Evolutionary conservation across 1,140 invertebrate genomes (phyloP), one percentile per base, ranked within the genome.

Genomic region (Propsilocerus akamusi): DNA sequence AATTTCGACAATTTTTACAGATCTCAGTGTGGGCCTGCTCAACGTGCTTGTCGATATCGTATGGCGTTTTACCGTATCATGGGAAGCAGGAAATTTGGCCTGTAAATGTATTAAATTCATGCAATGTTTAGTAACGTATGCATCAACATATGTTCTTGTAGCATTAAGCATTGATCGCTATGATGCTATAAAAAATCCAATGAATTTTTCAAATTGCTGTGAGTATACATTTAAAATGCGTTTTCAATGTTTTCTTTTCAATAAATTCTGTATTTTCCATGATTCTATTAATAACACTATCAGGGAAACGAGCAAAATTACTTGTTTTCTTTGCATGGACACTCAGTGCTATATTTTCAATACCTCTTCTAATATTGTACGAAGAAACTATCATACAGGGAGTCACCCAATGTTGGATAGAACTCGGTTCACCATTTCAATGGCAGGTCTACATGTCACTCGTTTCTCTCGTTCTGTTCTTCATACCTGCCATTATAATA

Each of bases 171-270:
- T 96, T 55, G 92, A 97, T 67, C 75, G 92, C 58, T 92, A 92
- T 59, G 89, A 95, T 60, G 91, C 91, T 54, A 94, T 97, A 58
- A 91, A 86, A 6, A 80, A 90, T 66, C 92, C 92, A 1, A 88
- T 97, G 84, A 92, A 91, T 68, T 93, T 93, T 66, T 87, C 84
- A 22, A 83, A 85, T 61, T 88, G 86, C 58, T 92, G 89, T 92
- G 72, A 88, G 87, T 88, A 63, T 50, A 34, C 12, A n/a, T n/a
- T n/a, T n/a, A n/a, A n/a, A n/a, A n/a, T n/a, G n/a, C n/a, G n/a
- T n/a, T n/a, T n/a, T n/a, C n/a, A n/a, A n/a, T n/a, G n/a, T n/a
- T n/a, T n/a, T n/a, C n/a, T n/a, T n/a, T n/a, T n/a, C n/a, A n/a
- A n/a, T n/a, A n/a, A n/a, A n/a, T n/a, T n/a, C n/a, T n/a, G n/a